These are phyloP conservation scores for Hypena proboscidalis DNA, from an alignment of 2,888 invertebrate species.

Conservation along the genomic window DNA sequence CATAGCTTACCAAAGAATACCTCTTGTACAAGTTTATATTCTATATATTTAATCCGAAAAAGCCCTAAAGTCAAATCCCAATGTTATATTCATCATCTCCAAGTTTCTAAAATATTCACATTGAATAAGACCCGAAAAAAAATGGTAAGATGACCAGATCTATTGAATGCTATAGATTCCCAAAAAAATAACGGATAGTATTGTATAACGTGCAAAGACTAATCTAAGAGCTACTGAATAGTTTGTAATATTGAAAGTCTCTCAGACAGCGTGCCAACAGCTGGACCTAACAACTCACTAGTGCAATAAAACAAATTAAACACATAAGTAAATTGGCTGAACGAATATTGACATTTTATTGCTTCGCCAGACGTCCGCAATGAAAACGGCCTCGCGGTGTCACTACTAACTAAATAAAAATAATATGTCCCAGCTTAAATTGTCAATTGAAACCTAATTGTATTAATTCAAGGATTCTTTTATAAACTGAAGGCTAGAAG, in stretches of 20 bases:
- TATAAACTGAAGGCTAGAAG: constrained; percentile 23
- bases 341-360: constrained; percentile 53
- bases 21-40: too few relatives aligned
- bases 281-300: constrained; percentile 4
- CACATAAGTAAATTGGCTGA: constrained; percentile 34
- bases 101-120: too few relatives aligned
- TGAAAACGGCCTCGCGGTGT: constrained; percentile 44
- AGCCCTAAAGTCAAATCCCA: too few relatives aligned
- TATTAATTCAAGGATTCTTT: constrained; percentile 32
- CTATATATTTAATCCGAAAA: too few relatives aligned
- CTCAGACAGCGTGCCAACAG: constrained; percentile 1
- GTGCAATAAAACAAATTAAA: constrained; percentile 12
- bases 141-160: too few relatives aligned
- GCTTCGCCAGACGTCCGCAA: constrained; percentile 38
- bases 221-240: too few relatives aligned
- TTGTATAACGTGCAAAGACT: too few relatives aligned
- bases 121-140: too few relatives aligned
- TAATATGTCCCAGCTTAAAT: constrained; percentile 35
- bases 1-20: too few relatives aligned
- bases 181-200: too few relatives aligned
- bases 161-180: too few relatives aligned
- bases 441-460: constrained; percentile 44
- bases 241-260: background rate
- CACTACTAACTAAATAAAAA: constrained; percentile 30
- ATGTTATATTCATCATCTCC: too few relatives aligned